Base-by-base conservation (phyloP, 2,113 vertebrate species). In the Malurus elegans region DNA sequence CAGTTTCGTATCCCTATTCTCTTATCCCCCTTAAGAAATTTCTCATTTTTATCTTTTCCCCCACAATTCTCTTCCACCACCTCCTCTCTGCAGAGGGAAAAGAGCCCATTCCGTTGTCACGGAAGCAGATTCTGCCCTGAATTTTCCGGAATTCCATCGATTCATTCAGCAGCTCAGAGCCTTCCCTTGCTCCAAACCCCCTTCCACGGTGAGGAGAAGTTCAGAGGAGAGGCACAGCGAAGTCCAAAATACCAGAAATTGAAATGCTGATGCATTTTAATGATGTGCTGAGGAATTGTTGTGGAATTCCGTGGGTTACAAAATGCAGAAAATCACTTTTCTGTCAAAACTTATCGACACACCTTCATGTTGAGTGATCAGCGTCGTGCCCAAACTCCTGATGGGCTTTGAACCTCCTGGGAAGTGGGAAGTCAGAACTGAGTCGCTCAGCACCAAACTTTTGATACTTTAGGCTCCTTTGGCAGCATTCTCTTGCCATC, bases 261-360 rank as follows among this genome's bases (percentile, higher is more conserved):
- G 15, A 53, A 96, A 92, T 86, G 56, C 31, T 73, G 64, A 61
- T 54, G 65, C n/a, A 34, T 50, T 86, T 76, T 81, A 90, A 75
- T 61, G 61, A 66, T 31, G 42, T 34, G 56, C 36, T 18, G 31
- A 71, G 82, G 40, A 86, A 90, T 7, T 86, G n/a, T 79, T 24
- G 38, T 47, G 45, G 94, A 85, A 80, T 87, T 3, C 50, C 16
- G 13, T n/a, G 72, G 15, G 91, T 79, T 94, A 64, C 40, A 5
- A 62, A 91, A 95, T 8, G 54, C 10, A 36, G 51, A 36, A 76
- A 72, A 93, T 61, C 66, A 12, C 87, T 44, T 79, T 67, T 72
- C 93, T 82, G 92, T 93, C 83, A 96, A 96, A 97, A 81, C 56
- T 17, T 86, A 92, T 88, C 93, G 79, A 71, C 32, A 88, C 21